These are phyloP conservation scores for Anomalospiza imberbis DNA, from an alignment of 2,797 vertebrate genomes.

Conservation along the genomic window DNA sequence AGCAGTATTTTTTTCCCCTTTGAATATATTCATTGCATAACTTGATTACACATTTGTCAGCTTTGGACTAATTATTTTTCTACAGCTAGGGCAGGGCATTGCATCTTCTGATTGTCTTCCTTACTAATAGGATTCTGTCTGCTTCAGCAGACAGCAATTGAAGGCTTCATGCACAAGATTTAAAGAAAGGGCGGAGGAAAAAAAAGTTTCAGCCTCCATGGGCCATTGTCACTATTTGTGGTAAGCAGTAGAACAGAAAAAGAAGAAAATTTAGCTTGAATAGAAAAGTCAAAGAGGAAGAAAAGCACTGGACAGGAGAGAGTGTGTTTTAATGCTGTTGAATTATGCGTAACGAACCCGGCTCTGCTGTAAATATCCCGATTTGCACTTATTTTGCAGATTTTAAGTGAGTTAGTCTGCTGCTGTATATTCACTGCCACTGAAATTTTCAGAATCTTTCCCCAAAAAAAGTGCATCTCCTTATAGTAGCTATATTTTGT, in stretches of 20 bases:
- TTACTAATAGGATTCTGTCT: conserved; percentile 90
- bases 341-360: conserved; percentile 32
- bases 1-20: conserved; percentile 8
- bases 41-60: conserved; percentile 84
- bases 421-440: not conserved
- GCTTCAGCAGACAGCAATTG: conserved; percentile 89
- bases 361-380: not conserved
- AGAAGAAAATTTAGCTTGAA: conserved; percentile 68
- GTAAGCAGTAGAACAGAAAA: conserved; percentile 74
- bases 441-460: conserved; percentile 4
- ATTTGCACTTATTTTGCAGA: not conserved
- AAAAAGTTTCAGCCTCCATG: conserved; percentile 77
- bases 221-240: conserved; percentile 75
- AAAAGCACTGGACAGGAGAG: conserved; percentile 33
- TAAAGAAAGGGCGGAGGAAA: conserved; percentile 58
- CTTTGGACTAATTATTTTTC: conserved; percentile 87
- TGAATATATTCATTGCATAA: conserved; percentile 68
- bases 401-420: not conserved
- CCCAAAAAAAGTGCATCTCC: not conserved
- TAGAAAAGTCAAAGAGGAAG: conserved; percentile 65
- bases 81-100: conserved; percentile 79
- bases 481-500: not conserved
- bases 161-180: conserved; percentile 79
- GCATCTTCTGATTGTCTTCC: conserved; percentile 79
- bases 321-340: conserved; percentile 28